A percentile compares a stretch with the other conserved stretches of the same genome.
Conservation (phyloP, 2,797 vertebrate genomes). For the Falco columbarius region DNA sequence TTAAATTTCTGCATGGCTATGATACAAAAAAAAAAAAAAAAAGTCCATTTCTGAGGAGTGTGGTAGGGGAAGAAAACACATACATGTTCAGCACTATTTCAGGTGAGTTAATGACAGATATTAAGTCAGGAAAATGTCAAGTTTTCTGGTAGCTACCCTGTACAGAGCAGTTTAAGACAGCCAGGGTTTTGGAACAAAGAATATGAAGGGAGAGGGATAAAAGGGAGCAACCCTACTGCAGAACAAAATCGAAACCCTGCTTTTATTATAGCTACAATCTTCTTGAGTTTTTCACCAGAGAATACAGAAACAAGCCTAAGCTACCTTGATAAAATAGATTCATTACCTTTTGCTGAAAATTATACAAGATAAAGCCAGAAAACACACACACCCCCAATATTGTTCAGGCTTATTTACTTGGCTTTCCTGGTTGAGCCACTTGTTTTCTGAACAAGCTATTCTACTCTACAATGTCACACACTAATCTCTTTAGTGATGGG, state of each 20-base stretch:
- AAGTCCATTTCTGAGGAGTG: neutral
- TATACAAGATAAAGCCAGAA: neutral
- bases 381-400: neutral
- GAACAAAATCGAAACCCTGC: neutral
- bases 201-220: neutral
- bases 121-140: neutral
- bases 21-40: neutral
- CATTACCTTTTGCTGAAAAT: neutral
- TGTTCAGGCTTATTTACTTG: neutral
- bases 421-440: neutral
- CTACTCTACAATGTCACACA: fast-evolving
- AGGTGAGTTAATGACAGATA: neutral
- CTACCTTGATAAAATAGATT: neutral
- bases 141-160: neutral
- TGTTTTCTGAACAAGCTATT: neutral
- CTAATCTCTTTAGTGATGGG: neutral
- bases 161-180: neutral
- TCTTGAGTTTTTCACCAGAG: neutral
- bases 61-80: neutral
- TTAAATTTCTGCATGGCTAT: neutral
- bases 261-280: neutral
- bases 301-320: neutral
- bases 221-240: neutral
- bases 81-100: neutral
- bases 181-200: neutral